Conservation (phyloP, 2,797 vertebrate species). For the Cyclura pinguis region DNA sequence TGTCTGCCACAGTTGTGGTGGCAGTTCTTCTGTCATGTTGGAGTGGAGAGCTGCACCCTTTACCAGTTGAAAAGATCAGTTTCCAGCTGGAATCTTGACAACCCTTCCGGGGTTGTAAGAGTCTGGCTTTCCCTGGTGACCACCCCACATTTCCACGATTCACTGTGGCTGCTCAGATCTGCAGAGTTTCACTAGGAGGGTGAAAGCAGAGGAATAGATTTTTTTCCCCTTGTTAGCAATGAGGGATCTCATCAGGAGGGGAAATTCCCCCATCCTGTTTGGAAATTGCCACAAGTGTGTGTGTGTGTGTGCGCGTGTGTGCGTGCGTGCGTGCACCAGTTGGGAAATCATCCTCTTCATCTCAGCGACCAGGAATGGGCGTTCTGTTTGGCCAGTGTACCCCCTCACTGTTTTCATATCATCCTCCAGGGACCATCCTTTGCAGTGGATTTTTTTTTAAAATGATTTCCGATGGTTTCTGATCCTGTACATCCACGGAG, state of each 20-base stretch:
- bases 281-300: neutral
- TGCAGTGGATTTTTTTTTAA: neutral
- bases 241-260: neutral
- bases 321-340: fast-evolving
- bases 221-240: no score
- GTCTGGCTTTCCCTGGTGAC: neutral
- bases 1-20: neutral
- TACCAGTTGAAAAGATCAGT: neutral
- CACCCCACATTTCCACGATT: neutral
- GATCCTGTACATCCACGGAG: neutral
- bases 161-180: neutral
- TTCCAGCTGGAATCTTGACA: neutral
- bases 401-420: neutral
- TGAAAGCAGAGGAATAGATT: no score
- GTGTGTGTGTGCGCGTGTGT: neutral
- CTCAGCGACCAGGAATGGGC: neutral
- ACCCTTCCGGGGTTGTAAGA: neutral
- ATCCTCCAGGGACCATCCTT: neutral
- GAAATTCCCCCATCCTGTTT: neutral
- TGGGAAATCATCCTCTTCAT: neutral
- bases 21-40: no score
- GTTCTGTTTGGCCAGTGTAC: neutral
- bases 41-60: neutral
- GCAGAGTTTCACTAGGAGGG: neutral
- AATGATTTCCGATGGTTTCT: neutral